These are phyloP conservation scores for Silurus aristotelis DNA, from an alignment of 2,797 vertebrate species.

Conservation along the genomic window DNA sequence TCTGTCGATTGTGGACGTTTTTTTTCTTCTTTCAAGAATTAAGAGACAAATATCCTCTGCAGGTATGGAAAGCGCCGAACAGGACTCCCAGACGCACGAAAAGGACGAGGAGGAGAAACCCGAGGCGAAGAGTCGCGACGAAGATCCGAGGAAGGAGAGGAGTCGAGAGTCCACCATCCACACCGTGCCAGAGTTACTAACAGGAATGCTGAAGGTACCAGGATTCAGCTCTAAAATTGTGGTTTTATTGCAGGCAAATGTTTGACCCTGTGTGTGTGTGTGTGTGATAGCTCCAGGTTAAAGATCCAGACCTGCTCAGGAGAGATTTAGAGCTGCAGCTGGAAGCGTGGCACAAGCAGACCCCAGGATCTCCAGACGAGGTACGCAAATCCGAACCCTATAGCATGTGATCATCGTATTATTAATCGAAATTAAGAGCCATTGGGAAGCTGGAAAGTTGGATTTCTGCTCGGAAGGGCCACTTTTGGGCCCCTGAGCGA, in stretches of 20 bases:
- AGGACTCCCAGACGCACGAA: conserved; percentile 72
- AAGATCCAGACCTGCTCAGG: conserved; percentile 83
- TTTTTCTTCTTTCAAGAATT: neutral
- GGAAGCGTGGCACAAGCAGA: conserved; percentile 84
- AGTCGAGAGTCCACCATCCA: conserved; percentile 85
- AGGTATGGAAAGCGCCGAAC: conserved; percentile 78
- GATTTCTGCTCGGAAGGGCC: too few relatives aligned
- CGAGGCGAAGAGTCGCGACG: conserved; percentile 56
- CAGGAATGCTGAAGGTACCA: conserved; percentile 67
- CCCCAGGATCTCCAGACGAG: conserved; percentile 81
- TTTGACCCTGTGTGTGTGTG: neutral
- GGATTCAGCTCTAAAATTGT: too few relatives aligned
- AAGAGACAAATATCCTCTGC: neutral
- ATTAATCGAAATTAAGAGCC: too few relatives aligned
- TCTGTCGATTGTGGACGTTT: too few relatives aligned
- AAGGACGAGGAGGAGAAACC: conserved; percentile 64
- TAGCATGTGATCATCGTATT: too few relatives aligned
- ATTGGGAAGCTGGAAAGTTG: too few relatives aligned
- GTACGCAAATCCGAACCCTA: conserved; percentile 62
- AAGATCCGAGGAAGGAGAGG: conserved; percentile 74
- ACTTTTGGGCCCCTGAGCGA: too few relatives aligned
- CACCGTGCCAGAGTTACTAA: conserved; percentile 82
- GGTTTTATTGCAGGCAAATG: too few relatives aligned
- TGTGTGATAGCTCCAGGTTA: conserved; percentile 69
- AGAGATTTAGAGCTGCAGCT: conserved; percentile 90